Conservation (phyloP, 2,888 invertebrate species). For the Drosophila cracens region DNA sequence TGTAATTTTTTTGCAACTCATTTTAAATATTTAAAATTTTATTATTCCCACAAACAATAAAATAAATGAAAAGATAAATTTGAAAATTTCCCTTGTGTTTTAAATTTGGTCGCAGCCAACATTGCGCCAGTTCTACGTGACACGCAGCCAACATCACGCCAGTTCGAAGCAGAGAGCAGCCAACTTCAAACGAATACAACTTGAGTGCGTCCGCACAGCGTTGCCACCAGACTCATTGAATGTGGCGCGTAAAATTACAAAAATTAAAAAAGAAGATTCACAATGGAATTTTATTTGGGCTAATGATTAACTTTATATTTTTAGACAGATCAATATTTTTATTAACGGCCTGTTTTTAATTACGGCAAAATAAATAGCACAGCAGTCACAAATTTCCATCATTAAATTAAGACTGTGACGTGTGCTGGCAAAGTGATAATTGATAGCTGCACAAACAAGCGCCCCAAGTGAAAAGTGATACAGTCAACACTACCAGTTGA, state of each 20-base stretch:
- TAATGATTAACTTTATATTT: background rate
- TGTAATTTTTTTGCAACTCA: background rate
- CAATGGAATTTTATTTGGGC: background rate
- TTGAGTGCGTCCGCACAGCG: slow-evolving; percentile 7
- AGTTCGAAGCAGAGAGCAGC: slow-evolving; percentile 3
- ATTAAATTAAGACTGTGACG: slow-evolving; percentile 25
- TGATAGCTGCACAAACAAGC: slow-evolving; percentile 22
- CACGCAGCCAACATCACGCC: slow-evolving; percentile 17
- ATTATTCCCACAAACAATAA: background rate
- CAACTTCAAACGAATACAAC: slow-evolving; percentile 24
- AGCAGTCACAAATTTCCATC: slow-evolving; percentile 44
- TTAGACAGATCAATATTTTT: background rate
- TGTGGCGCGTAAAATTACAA: slow-evolving; percentile 14
- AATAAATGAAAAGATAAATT: background rate
- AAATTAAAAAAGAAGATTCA: slow-evolving; percentile 3
- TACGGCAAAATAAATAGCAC: slow-evolving; percentile 39
- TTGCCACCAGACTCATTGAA: slow-evolving; percentile 24
- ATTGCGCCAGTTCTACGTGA: slow-evolving; percentile 2
- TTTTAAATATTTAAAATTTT: background rate
- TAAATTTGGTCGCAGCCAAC: slow-evolving; percentile 17
- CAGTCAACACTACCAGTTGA: slow-evolving; percentile 23
- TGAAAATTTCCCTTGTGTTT: slow-evolving; percentile 18
- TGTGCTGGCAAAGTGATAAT: slow-evolving; percentile 44
- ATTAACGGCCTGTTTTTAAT: slow-evolving; percentile 41
- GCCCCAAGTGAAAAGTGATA: slow-evolving; percentile 34